Percentiles rank a stretch among this genome's conserved stretches.
phyloP scores from a whole-genome alignment of 2,888 invertebrate genomes.

The Aphrophora alni region DNA sequence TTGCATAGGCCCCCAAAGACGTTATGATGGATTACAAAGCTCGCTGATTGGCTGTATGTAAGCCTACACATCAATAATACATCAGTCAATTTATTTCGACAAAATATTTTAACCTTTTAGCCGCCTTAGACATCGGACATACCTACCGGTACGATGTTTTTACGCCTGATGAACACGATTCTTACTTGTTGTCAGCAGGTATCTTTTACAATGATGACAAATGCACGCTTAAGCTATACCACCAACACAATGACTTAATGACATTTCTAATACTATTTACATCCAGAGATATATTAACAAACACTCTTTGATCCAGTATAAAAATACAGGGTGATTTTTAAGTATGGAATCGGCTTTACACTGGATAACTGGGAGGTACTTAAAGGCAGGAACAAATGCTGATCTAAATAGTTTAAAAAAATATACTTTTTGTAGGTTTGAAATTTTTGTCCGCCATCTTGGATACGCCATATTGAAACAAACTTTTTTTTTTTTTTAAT shows the following conservation, averaged over 20 bases:
- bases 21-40: constrained; percentile 21
- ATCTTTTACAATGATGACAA: not conserved
- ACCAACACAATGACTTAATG: not conserved
- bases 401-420: too few species aligned
- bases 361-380: too few species aligned
- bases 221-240: not conserved
- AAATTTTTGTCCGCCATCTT: too few species aligned
- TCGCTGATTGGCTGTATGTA: constrained; percentile 29
- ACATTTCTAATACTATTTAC: too few species aligned
- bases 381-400: too few species aligned
- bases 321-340: too few species aligned
- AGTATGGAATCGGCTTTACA: too few species aligned
- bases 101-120: not conserved
- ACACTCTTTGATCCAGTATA: too few species aligned
- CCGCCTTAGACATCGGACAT: not conserved
- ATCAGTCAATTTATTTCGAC: not conserved
- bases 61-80: constrained; percentile 4
- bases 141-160: constrained; percentile 3
- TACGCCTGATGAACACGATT: not conserved
- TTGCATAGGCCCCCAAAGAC: constrained; percentile 35
- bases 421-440: too few species aligned
- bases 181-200: not conserved
- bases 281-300: too few species aligned
- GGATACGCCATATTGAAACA: too few species aligned
- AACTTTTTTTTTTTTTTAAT: too few species aligned